Conservation (phyloP, 1,140 invertebrate genomes). For the Drosophila saltans region DNA sequence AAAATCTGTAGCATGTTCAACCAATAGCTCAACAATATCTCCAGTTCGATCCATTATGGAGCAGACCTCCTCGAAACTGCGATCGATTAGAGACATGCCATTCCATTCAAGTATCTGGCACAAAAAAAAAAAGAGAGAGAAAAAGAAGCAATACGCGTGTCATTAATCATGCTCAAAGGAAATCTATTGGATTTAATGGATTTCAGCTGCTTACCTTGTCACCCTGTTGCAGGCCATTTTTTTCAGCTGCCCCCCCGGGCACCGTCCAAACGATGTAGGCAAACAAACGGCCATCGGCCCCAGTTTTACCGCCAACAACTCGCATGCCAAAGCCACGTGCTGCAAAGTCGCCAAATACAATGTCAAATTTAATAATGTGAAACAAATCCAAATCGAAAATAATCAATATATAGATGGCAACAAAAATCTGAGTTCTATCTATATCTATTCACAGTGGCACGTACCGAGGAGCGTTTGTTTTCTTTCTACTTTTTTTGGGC, state of each 20-base stretch:
- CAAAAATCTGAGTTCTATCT: constrained; percentile 10
- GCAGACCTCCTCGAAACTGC: constrained; percentile 95
- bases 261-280: constrained; percentile 96
- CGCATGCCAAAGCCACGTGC: constrained; percentile 96
- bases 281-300: constrained; percentile 91
- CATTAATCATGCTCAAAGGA: constrained; percentile 12
- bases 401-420: constrained; percentile 56
- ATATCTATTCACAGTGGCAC: neutral
- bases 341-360: constrained; percentile 82
- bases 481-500: neutral
- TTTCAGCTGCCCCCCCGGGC: constrained; percentile 94
- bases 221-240: constrained; percentile 92
- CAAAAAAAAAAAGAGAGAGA: too few relatives aligned
- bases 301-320: constrained; percentile 94
- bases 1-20: constrained; percentile 90
- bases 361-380: constrained; percentile 59
- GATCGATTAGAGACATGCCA: constrained; percentile 92
- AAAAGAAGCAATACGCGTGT: constrained; percentile 9
- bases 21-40: constrained; percentile 92
- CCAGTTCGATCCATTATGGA: constrained; percentile 92
- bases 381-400: constrained; percentile 31
- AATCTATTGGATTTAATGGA: neutral
- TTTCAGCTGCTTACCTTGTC: constrained; percentile 88
- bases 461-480: neutral
- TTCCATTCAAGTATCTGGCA: constrained; percentile 90